Conservation (phyloP, 2,888 invertebrate genomes). For the Amblyteles armatorius region DNA sequence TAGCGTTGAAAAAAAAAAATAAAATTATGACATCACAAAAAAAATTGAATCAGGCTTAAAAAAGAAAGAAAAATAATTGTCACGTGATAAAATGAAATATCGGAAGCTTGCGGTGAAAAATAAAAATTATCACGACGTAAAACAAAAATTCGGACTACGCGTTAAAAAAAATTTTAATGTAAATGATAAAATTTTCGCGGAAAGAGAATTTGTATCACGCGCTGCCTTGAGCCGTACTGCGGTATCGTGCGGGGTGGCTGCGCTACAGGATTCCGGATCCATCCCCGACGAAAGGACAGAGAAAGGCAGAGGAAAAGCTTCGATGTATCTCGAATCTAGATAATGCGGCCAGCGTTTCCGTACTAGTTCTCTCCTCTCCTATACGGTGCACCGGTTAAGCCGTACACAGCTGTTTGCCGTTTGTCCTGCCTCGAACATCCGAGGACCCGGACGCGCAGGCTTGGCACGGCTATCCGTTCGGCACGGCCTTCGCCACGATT, state of each 20-base stretch:
- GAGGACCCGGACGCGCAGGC: conserved; percentile 73
- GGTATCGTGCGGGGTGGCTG: conserved; percentile 27
- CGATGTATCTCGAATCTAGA: conserved; percentile 36
- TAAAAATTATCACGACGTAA: no score
- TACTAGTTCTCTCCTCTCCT: conserved; percentile 28
- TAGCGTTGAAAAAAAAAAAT: no score
- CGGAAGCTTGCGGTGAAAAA: no score
- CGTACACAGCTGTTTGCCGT: conserved; percentile 14
- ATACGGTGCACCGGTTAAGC: background rate
- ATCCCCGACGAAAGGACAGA: background rate
- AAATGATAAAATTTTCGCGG: background rate
- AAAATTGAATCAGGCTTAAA: no score
- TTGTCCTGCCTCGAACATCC: conserved; percentile 46
- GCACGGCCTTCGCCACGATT: conserved; percentile 54
- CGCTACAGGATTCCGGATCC: conserved; percentile 21
- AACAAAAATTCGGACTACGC: no score
- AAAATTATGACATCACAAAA: no score
- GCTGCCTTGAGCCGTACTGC: conserved; percentile 49
- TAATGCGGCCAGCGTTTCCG: conserved; percentile 47
- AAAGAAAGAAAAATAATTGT: no score
- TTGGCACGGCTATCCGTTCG: conserved; percentile 72
- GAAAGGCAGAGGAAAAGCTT: conserved; percentile 9
- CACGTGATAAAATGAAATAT: no score
- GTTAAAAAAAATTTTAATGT: no score
- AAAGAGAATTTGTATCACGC: conserved; percentile 49